Percentiles rank a stretch among this genome's conserved stretches.
These are phyloP conservation scores for Cebidichthys violaceus DNA, from an alignment of 2,113 vertebrate species.

Conservation along the genomic window DNA sequence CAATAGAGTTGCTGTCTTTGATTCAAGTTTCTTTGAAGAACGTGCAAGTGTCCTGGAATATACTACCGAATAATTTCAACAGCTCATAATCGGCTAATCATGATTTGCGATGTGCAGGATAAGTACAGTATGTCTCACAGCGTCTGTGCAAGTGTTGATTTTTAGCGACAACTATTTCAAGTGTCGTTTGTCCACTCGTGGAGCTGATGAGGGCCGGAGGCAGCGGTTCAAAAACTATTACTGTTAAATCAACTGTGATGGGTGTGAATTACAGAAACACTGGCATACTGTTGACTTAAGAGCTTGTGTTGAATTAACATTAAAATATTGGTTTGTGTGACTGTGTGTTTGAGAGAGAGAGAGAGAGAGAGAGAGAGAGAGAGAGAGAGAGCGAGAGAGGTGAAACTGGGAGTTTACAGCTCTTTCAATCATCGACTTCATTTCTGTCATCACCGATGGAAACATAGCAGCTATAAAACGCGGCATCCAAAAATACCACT, in stretches of 20 bases:
- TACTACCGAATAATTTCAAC: conserved; percentile 5
- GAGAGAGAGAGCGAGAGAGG: not conserved
- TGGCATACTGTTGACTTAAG: conserved; percentile 35
- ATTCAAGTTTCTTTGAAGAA: conserved; percentile 15
- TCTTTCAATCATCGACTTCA: conserved; percentile 61
- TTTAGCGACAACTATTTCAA: conserved; percentile 5
- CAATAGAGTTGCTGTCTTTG: not conserved
- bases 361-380: not conserved
- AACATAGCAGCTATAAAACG: conserved; percentile 51
- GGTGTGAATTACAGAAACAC: conserved; percentile 28
- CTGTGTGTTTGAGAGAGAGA: not conserved
- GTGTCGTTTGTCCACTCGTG: conserved; percentile 16
- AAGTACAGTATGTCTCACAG: not conserved
- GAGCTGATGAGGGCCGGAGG: not conserved
- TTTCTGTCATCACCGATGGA: conserved; percentile 60
- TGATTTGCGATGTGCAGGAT: conserved; percentile 18
- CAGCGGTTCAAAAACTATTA: conserved; percentile 9
- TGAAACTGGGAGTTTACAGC: conserved; percentile 53
- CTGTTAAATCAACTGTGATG: conserved; percentile 5
- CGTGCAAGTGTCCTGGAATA: conserved; percentile 4
- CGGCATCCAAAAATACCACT: conserved; percentile 38
- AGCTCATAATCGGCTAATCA: conserved; percentile 27
- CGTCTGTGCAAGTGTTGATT: conserved; percentile 10
- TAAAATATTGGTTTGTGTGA: conserved; percentile 10
- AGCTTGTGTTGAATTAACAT: conserved; percentile 14